A percentile compares a stretch with the other conserved stretches of the same genome.
These are phyloP conservation scores for Thinocorus orbignyianus DNA, from an alignment of 2,113 vertebrate species.

Conservation along the genomic window DNA sequence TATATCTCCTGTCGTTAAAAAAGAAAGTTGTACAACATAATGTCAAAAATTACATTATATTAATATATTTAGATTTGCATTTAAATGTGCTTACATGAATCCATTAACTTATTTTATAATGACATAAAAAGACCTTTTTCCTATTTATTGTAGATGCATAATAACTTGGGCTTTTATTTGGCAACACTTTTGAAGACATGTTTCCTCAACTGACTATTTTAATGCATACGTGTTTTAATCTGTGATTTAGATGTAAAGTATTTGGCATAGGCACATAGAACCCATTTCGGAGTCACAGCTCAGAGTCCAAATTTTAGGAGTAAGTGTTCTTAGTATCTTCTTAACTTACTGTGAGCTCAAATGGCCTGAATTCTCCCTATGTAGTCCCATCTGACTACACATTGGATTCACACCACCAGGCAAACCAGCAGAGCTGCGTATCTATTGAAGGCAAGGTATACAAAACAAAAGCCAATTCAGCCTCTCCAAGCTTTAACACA, in stretches of 20 bases:
- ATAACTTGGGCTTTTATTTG: slow-evolving; percentile 1
- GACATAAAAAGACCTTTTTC: neutral
- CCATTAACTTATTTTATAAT: neutral
- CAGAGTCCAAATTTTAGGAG: neutral
- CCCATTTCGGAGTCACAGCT: neutral
- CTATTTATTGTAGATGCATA: neutral
- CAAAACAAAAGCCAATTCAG: neutral
- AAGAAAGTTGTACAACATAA: neutral
- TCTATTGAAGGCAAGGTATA: neutral
- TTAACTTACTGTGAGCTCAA: neutral
- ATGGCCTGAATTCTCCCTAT: neutral
- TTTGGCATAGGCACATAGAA: neutral
- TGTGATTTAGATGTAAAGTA: neutral
- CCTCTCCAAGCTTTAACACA: neutral
- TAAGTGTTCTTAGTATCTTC: neutral
- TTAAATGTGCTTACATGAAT: neutral
- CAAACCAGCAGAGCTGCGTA: neutral
- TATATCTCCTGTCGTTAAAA: neutral
- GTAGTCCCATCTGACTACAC: neutral
- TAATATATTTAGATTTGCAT: slow-evolving; percentile 15
- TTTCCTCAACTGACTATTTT: neutral
- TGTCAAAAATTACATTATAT: neutral
- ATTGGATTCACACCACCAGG: neutral
- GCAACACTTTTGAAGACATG: neutral
- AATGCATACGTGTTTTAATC: neutral